Base-by-base conservation (phyloP, 1,140 invertebrate genomes). In the Eriocheir sinensis region DNA sequence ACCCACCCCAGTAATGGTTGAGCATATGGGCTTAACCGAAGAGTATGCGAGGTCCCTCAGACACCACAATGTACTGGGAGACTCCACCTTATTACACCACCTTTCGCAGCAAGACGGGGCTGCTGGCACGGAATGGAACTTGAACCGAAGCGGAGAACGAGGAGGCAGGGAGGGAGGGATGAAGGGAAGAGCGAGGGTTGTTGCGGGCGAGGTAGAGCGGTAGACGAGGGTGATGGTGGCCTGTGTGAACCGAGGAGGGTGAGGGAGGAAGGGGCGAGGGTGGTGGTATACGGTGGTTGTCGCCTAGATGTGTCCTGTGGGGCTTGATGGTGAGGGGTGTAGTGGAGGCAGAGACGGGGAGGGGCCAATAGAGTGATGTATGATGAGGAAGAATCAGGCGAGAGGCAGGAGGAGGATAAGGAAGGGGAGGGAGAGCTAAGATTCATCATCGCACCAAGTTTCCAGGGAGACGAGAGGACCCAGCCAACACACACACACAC, bases 161-260 rank as follows among this genome's bases (percentile, higher is more conserved):
- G 80, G 27, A n/a, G 80, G 80, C 3, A 81, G 80, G 80, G 80
- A 81, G 80, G 80, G 80, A 81, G 80, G 80, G 34, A 27, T 30
- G 34, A n/a, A 81, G 34, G 4, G n/a, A 8, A 27, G 34, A 27
- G 80, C n/a, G 4, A 30, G 80, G 80, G n/a, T 15, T 15, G 60
- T 15, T 15, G n/a, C 12, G 60, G n/a, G 60, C n/a, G 12, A 15
- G 60, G 80, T 6, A 36, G 34, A 27, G 27, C 4, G 80, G 80
- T 4, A 81, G 80, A 27, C 4, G 27, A 27, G 80, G 80, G 44
- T 48, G 44, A 81, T 6, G n/a, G n/a, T n/a, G n/a, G n/a, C n/a
- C n/a, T n/a, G 80, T n/a, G 80, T n/a, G 80, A 27, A 27, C 4
- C n/a, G 6, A 36, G 80, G 80, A 27, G 27, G 27, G 80, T 4